Evolutionary conservation across 2,888 invertebrate genomes (phyloP).

Genomic region (Mantis religiosa): DNA sequence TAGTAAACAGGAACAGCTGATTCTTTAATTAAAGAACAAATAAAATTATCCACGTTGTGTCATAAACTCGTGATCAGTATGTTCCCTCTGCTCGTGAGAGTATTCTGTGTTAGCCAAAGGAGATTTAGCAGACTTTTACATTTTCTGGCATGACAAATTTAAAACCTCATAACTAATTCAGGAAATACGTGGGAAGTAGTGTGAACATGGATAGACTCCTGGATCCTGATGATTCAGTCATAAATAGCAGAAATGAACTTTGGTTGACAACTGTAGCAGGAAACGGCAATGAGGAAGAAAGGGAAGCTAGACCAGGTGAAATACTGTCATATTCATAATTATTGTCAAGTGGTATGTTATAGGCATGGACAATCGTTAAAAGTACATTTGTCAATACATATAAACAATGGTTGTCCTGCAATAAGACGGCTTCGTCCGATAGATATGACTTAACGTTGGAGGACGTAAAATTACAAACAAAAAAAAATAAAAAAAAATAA

Average conservation of each 20-base stretch:
- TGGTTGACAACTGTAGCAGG: slow-evolving; percentile 7
- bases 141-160: background rate
- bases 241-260: slow-evolving; percentile 10
- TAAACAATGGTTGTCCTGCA: no score
- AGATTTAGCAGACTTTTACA: no score
- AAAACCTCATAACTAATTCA: background rate
- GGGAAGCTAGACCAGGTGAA: background rate
- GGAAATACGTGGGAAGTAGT: background rate
- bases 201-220: background rate
- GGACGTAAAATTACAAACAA: no score
- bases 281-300: background rate
- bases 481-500: no score
- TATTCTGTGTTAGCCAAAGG: background rate
- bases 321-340: background rate
- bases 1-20: background rate
- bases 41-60: background rate
- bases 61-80: background rate
- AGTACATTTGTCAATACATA: no score
- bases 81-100: background rate
- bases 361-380: no score
- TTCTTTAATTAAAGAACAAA: background rate
- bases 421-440: no score
- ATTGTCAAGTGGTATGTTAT: no score
- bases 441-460: no score
- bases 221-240: slow-evolving; percentile 11